phyloP scores from a whole-genome alignment of 2,113 vertebrate genomes.

The Furnarius figulus region DNA sequence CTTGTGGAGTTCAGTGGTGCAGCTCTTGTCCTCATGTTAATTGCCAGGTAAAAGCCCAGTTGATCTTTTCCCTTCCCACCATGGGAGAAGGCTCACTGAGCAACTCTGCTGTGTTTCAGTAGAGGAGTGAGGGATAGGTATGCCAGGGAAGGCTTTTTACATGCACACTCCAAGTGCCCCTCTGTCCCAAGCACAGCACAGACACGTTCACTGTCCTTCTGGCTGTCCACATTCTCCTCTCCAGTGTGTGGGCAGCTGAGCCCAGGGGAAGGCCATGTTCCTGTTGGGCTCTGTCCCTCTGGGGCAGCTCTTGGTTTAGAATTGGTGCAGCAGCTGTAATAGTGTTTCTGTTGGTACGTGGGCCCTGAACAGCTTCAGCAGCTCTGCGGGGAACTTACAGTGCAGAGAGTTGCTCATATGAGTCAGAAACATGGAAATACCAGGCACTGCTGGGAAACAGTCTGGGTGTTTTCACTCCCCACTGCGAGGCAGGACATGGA shows the following conservation, averaged over 20 bases:
- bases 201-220: accelerated
- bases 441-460: accelerated
- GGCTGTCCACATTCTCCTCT: too few species aligned
- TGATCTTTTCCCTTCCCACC: neutral
- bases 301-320: neutral
- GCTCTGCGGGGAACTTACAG: neutral
- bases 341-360: accelerated
- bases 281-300: neutral
- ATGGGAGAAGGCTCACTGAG: neutral
- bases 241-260: too few species aligned
- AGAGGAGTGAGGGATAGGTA: neutral
- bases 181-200: too few species aligned
- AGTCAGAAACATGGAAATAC: neutral
- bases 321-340: neutral
- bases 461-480: neutral
- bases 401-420: neutral
- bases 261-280: accelerated
- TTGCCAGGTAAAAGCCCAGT: neutral
- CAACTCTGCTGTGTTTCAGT: neutral
- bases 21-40: neutral
- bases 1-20: neutral
- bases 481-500: neutral
- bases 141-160: neutral
- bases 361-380: neutral
- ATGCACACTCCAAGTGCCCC: accelerated